Evolutionary conservation across 2,797 vertebrate species (phyloP).

Genomic region (Todus mexicanus): DNA sequence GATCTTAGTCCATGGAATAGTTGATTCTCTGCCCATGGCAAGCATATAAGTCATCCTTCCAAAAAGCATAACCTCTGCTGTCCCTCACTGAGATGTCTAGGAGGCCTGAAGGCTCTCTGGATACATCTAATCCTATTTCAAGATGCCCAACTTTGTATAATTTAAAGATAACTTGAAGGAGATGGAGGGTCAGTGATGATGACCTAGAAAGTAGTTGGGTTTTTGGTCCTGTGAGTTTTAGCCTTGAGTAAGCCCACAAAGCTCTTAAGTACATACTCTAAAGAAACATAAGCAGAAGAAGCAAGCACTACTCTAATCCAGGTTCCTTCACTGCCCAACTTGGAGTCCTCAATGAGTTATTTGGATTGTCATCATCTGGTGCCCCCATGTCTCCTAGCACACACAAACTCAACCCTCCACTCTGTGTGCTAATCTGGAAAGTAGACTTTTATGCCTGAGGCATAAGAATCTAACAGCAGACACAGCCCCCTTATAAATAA

Average conservation of each 20-base stretch:
- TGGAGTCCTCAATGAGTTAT: background rate
- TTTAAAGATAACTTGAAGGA: background rate
- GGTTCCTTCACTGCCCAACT: background rate
- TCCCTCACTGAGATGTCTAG: background rate
- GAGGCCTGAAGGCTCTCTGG: background rate
- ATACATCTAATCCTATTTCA: background rate
- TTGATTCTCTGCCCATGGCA: constrained; percentile 47
- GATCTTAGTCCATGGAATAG: constrained; percentile 53
- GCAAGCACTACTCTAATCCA: background rate
- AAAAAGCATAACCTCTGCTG: constrained; percentile 31
- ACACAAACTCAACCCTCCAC: background rate
- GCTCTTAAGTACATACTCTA: background rate
- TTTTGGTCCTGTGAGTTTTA: background rate
- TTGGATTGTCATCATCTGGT: background rate
- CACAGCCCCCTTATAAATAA: too few species aligned
- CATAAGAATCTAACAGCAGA: background rate
- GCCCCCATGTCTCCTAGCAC: background rate
- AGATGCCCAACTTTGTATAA: background rate
- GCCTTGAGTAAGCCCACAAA: background rate
- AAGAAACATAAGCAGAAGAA: background rate
- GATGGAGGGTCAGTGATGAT: background rate
- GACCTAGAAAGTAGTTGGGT: background rate
- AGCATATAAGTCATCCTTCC: constrained; percentile 22
- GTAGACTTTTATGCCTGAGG: background rate
- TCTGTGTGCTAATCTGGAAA: background rate